These are phyloP conservation scores for Oegoconia quadripuncta DNA, from an alignment of 2,888 invertebrate genomes.

Conservation along the genomic window DNA sequence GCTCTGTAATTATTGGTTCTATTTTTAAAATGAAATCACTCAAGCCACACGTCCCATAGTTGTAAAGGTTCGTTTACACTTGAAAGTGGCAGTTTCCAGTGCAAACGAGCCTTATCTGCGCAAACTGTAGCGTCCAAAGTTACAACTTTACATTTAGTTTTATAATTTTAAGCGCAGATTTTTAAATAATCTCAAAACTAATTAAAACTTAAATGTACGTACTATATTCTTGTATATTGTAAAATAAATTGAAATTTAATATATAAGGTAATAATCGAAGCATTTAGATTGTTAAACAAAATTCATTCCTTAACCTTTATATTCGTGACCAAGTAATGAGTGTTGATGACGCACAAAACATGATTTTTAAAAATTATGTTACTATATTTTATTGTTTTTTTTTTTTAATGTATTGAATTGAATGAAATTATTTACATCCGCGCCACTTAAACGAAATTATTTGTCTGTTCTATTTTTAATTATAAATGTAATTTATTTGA, in stretches of 20 bases:
- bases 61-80: constrained; percentile 1
- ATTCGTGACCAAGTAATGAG: constrained; percentile 28
- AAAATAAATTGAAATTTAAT: constrained; percentile 48
- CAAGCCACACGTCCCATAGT: constrained; percentile 6
- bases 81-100: background rate
- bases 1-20: background rate
- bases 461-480: constrained; percentile 65
- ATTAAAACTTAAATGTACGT: constrained; percentile 48
- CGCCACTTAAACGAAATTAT: constrained; percentile 52
- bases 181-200: constrained; percentile 58
- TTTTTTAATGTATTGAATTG: constrained; percentile 33
- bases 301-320: constrained; percentile 41
- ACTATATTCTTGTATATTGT: constrained; percentile 73
- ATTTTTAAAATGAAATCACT: background rate
- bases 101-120: constrained; percentile 2
- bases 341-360: constrained; percentile 61
- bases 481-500: constrained; percentile 73
- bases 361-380: constrained; percentile 32
- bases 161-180: constrained; percentile 35
- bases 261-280: constrained; percentile 27
- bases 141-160: constrained; percentile 32
- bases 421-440: constrained; percentile 51
- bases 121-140: constrained; percentile 33
- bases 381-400: constrained; percentile 38
- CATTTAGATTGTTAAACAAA: constrained; percentile 34